Evolutionary conservation across 2,888 invertebrate species (phyloP).

Genomic region (Rhagium mordax): DNA sequence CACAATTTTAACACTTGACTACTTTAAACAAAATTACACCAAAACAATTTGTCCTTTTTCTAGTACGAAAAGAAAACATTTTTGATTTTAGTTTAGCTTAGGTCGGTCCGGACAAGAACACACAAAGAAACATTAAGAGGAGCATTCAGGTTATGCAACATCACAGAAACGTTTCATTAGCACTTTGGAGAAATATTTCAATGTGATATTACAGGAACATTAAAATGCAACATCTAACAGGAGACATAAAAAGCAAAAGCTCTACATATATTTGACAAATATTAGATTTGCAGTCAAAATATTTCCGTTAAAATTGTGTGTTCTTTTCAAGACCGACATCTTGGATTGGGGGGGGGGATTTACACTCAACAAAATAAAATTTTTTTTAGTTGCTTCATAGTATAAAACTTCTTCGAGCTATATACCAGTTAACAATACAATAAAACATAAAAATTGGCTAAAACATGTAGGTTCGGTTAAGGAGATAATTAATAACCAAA

Average conservation of each 20-base stretch:
- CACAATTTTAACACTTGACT: slow-evolving; percentile 22
- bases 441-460: slow-evolving; percentile 33
- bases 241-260: slow-evolving; percentile 29
- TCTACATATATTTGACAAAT: slow-evolving; percentile 3
- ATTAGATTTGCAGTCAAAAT: not conserved
- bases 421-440: slow-evolving; percentile 29
- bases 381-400: slow-evolving; percentile 32
- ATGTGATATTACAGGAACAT: slow-evolving; percentile 47
- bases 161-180: slow-evolving; percentile 48
- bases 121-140: slow-evolving; percentile 17
- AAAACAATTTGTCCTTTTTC: slow-evolving; percentile 12
- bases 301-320: not conserved
- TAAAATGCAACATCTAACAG: slow-evolving; percentile 10
- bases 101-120: slow-evolving; percentile 42
- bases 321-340: slow-evolving; percentile 44
- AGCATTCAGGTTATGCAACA: slow-evolving; percentile 32
- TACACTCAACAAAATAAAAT: slow-evolving; percentile 44
- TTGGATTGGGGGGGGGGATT: slow-evolving; percentile 25
- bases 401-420: slow-evolving; percentile 25
- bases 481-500: slow-evolving; percentile 41
- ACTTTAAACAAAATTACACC: slow-evolving; percentile 30
- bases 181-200: slow-evolving; percentile 42
- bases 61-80: slow-evolving; percentile 24
- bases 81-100: slow-evolving; percentile 23
- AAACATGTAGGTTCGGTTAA: slow-evolving; percentile 32